Base-by-base conservation (phyloP, 1,140 invertebrate genomes). In the Penaeus chinensis region DNA sequence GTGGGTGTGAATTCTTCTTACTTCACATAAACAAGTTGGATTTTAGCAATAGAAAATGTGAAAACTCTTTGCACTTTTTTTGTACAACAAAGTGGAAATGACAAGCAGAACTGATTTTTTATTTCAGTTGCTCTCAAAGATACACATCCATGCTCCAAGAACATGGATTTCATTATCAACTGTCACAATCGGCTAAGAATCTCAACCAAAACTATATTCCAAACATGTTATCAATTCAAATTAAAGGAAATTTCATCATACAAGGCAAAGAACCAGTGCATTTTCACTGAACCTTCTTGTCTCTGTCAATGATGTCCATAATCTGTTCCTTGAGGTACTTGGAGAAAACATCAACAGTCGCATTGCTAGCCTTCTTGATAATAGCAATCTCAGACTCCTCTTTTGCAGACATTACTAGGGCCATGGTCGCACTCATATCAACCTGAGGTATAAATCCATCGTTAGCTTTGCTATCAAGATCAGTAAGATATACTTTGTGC, bases 271-370 rank as follows among this genome's bases (percentile, higher is more conserved):
- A 13, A 54, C 16, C 11, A 54, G 4, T 42, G 37, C 37, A 54
- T 54, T 54, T 54, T 54, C 54, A 54, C 10, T 78, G 24, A 37
- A 76, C 85, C 85, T 87, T 87, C 92, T 94, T 94, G 91, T 99
- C 98, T 13, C 96, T 96, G 94, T 99, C 99, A 91, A 99, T 98
- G 90, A 99, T 98, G 92, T 99, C 98, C 95, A 99, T 99, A 85
- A 99, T 97, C 93, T 99, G 97, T 63, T 99, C 97, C 93, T 98
- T 98, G 13, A 99, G 94, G 93, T 98, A 99, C 91, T 99, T 99
- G 47, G 95, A 96, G 92, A 98, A 99, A 8, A 99, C 95, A 93
- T 99, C 98, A 77, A 97, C 96, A 47, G 98, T 97, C 11, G 98
- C 96, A 91, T 97, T 93, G 91, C 96, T 97, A 0, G 99, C 98